phyloP scores from a whole-genome alignment of 2,113 vertebrate species.

The Tachuris rubrigastra region DNA sequence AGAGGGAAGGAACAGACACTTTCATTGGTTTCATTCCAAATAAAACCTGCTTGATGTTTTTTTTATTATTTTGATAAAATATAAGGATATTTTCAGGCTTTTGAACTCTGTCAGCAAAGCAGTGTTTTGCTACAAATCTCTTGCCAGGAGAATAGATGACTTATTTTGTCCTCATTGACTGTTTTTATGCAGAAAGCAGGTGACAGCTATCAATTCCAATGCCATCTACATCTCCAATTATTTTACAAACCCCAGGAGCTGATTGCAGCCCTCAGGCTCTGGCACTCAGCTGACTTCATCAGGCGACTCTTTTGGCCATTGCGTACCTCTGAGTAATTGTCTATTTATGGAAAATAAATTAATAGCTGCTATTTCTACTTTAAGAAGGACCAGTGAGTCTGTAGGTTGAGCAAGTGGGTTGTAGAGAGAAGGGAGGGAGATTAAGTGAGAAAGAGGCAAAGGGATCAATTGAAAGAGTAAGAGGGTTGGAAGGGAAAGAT shows the following conservation, averaged over 20 bases:
- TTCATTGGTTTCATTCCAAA: not conserved
- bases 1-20: accelerated
- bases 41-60: not conserved
- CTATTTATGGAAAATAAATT: conserved; percentile 73
- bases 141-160: conserved; percentile 11
- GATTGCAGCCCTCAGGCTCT: conserved; percentile 66
- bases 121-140: not conserved
- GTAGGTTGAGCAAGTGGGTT: not conserved
- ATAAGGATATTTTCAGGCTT: not conserved
- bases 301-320: conserved; percentile 40
- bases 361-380: conserved; percentile 59
- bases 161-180: conserved; percentile 54
- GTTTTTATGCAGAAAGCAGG: conserved; percentile 67
- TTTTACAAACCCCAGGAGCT: conserved; percentile 62
- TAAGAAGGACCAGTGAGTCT: not conserved
- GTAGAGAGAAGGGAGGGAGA: not conserved
- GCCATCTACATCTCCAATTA: conserved; percentile 62
- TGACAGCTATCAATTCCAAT: conserved; percentile 66
- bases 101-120: conserved; percentile 32
- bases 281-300: conserved; percentile 59
- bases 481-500: not conserved
- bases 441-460: not conserved
- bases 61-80: not conserved
- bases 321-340: conserved; percentile 65
- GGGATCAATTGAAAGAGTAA: not conserved